Conservation (phyloP, 2,113 vertebrate genomes). For the Petrocephalus microphthalmus region DNA sequence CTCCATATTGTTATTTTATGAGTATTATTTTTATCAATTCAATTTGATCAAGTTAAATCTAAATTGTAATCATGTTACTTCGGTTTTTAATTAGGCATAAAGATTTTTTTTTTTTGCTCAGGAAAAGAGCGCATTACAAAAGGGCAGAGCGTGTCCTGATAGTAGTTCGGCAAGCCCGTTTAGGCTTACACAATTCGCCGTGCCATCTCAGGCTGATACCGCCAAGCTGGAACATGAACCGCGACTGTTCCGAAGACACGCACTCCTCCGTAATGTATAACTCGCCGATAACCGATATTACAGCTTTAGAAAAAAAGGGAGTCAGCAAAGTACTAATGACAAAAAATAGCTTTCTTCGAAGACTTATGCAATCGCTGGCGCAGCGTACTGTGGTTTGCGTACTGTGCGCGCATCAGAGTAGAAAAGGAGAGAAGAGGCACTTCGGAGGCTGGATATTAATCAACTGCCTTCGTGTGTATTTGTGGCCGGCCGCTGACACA, state of each 20-base stretch:
- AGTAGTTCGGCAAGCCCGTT: not conserved
- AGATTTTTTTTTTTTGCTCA: not conserved
- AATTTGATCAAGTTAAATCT: not conserved
- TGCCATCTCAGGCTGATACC: not conserved
- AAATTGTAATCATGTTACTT: not conserved
- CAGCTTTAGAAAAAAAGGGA: conserved; percentile 5
- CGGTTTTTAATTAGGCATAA: not conserved
- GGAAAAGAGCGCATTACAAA: not conserved
- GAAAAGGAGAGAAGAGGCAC: not conserved
- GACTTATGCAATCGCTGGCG: not conserved
- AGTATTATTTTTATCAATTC: not conserved
- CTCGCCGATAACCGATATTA: not conserved
- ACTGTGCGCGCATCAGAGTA: not conserved
- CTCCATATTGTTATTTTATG: not conserved
- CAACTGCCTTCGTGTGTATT: not conserved
- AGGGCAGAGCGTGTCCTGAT: not conserved
- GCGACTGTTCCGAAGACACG: not conserved
- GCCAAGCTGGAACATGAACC: not conserved
- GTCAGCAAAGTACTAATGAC: conserved; percentile 14
- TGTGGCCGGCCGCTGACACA: not conserved
- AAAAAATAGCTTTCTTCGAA: not conserved
- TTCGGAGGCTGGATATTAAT: not conserved
- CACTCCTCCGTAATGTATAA: not conserved
- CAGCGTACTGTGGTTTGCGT: not conserved
- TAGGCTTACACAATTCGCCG: not conserved